Evolutionary conservation across 30 jellyfish, hydroid and myxozoan species (phyloP).

Genomic region (Nemopilema nomurai): DNA sequence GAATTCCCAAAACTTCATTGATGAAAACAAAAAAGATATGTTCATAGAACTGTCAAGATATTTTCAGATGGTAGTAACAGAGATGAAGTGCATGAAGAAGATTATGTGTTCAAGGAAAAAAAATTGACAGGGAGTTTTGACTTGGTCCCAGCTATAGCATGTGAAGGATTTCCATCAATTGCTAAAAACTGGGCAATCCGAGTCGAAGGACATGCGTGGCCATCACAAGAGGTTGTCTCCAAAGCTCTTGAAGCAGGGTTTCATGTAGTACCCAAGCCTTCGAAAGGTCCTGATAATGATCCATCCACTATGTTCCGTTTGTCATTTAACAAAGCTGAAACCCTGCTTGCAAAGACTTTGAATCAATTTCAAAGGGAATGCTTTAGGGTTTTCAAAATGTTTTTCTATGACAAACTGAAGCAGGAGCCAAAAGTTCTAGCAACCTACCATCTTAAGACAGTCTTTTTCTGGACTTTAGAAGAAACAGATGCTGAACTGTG

Average conservation of each 20-base stretch:
- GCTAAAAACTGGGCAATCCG: slow-evolving; percentile 28
- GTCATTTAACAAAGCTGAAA: slow-evolving; percentile 45
- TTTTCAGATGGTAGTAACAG: not conserved
- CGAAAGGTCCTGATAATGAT: slow-evolving; percentile 6
- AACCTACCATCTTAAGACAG: slow-evolving; percentile 53
- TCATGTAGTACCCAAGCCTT: slow-evolving; percentile 50
- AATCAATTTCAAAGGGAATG: slow-evolving; percentile 36
- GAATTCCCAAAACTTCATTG: not conserved
- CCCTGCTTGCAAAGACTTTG: slow-evolving; percentile 17
- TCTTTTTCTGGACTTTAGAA: slow-evolving; percentile 43
- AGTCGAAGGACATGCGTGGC: slow-evolving; percentile 48
- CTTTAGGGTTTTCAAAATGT: slow-evolving; percentile 50
- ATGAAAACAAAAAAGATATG: not conserved
- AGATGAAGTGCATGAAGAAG: not conserved
- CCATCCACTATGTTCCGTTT: slow-evolving; percentile 38
- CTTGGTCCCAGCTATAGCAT: slow-evolving; percentile 44
- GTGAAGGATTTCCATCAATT: slow-evolving; percentile 48
- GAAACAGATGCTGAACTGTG: slow-evolving; percentile 12
- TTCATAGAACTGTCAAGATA: not conserved
- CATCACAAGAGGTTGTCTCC: slow-evolving; percentile 19
- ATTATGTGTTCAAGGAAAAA: not conserved
- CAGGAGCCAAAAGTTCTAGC: slow-evolving; percentile 33
- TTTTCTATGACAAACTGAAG: slow-evolving; percentile 43
- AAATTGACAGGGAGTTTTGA: slow-evolving; percentile 31
- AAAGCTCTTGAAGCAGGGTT: slow-evolving; percentile 40